phyloP scores from a whole-genome alignment of 2,888 invertebrate genomes.

The Branchellion lobata region DNA sequence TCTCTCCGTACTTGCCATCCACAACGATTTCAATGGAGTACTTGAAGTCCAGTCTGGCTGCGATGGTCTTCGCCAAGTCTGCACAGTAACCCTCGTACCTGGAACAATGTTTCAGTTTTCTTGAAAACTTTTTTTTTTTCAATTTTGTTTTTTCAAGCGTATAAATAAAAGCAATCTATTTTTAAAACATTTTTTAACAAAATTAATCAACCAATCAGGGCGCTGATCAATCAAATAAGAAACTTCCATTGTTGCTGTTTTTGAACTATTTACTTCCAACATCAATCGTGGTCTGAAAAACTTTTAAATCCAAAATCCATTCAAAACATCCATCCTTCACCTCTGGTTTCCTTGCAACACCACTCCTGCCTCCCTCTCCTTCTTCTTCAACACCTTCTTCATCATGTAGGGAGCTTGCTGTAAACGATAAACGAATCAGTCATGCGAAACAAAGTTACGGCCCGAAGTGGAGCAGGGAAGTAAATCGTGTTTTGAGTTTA shows the following conservation, averaged over 20 bases:
- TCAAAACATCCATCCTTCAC: neutral
- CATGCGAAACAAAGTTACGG: too few relatives aligned
- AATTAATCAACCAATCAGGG: neutral
- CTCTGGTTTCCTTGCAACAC: conserved; percentile 31
- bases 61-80: conserved; percentile 61
- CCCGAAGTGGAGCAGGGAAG: too few relatives aligned
- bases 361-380: conserved; percentile 30
- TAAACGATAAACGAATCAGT: neutral
- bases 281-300: neutral
- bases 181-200: conserved; percentile 11
- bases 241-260: too few relatives aligned
- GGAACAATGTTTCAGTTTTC: neutral
- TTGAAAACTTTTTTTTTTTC: neutral
- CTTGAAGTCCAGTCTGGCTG: conserved; percentile 59
- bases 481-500: too few relatives aligned
- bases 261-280: too few relatives aligned
- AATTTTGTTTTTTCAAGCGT: neutral
- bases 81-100: conserved; percentile 63
- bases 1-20: conserved; percentile 52
- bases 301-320: too few relatives aligned
- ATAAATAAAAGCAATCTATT: too few relatives aligned
- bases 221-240: neutral
- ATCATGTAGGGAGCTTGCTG: conserved; percentile 17
- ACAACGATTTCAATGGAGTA: conserved; percentile 55
- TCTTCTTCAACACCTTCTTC: conserved; percentile 17